Evolutionary conservation across 2,113 vertebrate genomes (phyloP), one percentile per base, ranked within the genome.

Genomic region (Petrocephalus zakoni): DNA sequence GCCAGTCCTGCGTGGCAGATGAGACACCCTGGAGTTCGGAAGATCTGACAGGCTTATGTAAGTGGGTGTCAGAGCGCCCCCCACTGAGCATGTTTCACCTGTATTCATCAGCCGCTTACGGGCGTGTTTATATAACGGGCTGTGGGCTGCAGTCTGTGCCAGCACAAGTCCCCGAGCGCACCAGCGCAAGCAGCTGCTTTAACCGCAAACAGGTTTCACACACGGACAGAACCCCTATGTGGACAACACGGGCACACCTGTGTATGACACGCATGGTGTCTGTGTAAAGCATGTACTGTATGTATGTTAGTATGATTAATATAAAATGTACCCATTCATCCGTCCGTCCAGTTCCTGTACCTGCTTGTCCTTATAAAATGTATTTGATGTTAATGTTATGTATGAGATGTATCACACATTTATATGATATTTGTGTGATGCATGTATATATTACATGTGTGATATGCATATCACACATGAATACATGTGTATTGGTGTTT

Each of bases 391-490:
- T 29, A 25, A n/a, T 2, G n/a, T 4, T 19, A 15, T 78, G n/a
- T 78, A 34, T n/a, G 56, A 89, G 90, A 89, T 78, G 25, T 87
- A 10, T 49, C 72, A 22, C 29, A 64, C 25, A 2, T 68, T 19
- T 81, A 42, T 21, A 81, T 21, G 75, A 42, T 15, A 22, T 6
- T 46, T 46, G 8, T 46, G 4, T 46, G 37, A 81, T 81, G 11
- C 15, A 81, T 15, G 2, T 46, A 81, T 29, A 34, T 22, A 46
- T 8, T 34, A 78, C 10, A 9, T 17, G 56, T 58, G 22, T 5
- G 42, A 37, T 93, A 88, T 91, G 91, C 92, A 91, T 93, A 91
- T 68, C 22, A 34, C 87, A 88, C 29, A 61, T 87, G 34, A 34
- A 78, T 42, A 78, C 29, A 78, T 78, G 5, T 78, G 34, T 42